These are phyloP conservation scores for Aegithalos caudatus DNA, from an alignment of 2,113 vertebrate genomes.

Conservation along the genomic window DNA sequence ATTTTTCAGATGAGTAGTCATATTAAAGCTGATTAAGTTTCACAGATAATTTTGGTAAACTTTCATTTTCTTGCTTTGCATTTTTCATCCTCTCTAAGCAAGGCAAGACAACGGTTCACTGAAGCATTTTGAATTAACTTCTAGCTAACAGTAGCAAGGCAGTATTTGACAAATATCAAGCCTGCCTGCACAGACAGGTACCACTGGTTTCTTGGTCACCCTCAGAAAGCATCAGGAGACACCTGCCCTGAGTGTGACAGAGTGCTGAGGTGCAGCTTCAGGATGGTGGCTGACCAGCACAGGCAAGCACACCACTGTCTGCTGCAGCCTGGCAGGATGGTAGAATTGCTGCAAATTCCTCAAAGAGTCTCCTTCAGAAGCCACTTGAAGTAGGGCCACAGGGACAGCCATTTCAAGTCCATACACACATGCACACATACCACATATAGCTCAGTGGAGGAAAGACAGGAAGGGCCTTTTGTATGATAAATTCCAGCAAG, in stretches of 20 bases:
- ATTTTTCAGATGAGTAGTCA: neutral
- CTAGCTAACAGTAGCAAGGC: neutral
- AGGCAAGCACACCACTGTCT: neutral
- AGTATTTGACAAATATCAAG: neutral
- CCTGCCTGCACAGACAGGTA: neutral
- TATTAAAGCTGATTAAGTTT: neutral
- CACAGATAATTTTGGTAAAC: neutral
- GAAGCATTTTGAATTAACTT: neutral
- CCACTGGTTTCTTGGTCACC: neutral
- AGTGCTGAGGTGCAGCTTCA: neutral
- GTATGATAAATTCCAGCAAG: too few relatives aligned
- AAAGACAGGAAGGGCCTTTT: too few relatives aligned
- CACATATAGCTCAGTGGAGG: too few relatives aligned
- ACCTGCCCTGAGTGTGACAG: rapidly evolving
- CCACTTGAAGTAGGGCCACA: too few relatives aligned
- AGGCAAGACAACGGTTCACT: neutral
- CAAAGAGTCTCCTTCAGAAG: too few relatives aligned
- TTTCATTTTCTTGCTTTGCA: neutral
- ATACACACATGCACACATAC: too few relatives aligned
- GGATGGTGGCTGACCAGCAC: neutral
- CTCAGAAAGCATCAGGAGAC: neutral
- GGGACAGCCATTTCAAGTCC: too few relatives aligned
- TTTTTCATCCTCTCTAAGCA: neutral
- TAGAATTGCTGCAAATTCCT: too few relatives aligned
- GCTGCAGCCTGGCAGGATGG: too few relatives aligned